A percentile compares a stretch with the other conserved stretches of the same genome.
These are phyloP conservation scores for Trichomycterus rosablanca DNA, from an alignment of 2,113 vertebrate genomes.

Conservation along the genomic window DNA sequence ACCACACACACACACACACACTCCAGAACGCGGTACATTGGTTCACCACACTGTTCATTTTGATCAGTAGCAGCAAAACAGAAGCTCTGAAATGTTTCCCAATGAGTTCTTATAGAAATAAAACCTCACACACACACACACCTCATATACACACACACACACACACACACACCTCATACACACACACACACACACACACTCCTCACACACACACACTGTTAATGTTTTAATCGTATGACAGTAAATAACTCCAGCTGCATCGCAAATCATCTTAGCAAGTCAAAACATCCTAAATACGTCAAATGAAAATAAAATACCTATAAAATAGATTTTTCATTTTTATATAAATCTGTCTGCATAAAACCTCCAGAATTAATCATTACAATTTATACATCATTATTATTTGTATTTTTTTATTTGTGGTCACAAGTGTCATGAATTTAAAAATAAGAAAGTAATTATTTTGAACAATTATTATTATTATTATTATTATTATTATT, in stretches of 20 bases:
- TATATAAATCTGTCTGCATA: too few species aligned
- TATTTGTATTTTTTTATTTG: too few species aligned
- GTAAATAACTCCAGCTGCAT: slow-evolving; percentile 31
- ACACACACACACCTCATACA: background rate
- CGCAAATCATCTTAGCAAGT: background rate
- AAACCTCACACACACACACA: slow-evolving; percentile 37
- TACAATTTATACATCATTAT: too few species aligned
- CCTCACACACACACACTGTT: slow-evolving; percentile 30
- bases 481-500: too few species aligned
- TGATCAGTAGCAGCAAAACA: slow-evolving; percentile 79
- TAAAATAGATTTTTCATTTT: too few species aligned
- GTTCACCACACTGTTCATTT: slow-evolving; percentile 47
- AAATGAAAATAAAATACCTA: too few species aligned
- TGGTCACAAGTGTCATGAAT: too few species aligned
- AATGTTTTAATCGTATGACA: slow-evolving; percentile 35
- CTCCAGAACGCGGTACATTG: background rate
- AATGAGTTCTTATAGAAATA: slow-evolving; percentile 53
- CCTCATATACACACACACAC: slow-evolving; percentile 25
- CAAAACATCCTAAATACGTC: background rate
- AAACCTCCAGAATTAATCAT: too few species aligned
- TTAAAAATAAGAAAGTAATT: too few species aligned
- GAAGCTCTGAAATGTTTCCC: slow-evolving; percentile 46
- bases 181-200: background rate
- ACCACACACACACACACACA: slow-evolving; percentile 4
- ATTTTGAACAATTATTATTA: too few species aligned